Conservation (phyloP, 2,888 invertebrate genomes). For the Agrochola circellaris region DNA sequence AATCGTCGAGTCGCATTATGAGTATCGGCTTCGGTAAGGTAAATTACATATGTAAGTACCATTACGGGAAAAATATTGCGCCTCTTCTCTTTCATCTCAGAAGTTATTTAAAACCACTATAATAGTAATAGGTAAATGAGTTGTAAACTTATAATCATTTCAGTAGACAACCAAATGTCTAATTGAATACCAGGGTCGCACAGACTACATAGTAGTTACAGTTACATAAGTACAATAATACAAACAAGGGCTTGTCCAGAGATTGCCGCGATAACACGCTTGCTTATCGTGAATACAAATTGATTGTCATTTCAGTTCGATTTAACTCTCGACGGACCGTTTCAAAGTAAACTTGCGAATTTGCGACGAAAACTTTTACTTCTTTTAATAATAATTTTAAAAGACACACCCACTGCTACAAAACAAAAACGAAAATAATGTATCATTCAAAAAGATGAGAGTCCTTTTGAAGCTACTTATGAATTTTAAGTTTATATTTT, state of each 20-base stretch:
- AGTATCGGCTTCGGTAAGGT: conserved; percentile 68
- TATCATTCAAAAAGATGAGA: not conserved
- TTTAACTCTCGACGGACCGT: conserved; percentile 65
- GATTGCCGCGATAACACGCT: conserved; percentile 77
- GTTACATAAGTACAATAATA: conserved; percentile 22
- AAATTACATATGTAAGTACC: conserved; percentile 78
- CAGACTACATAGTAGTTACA: conserved; percentile 13
- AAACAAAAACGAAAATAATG: not conserved
- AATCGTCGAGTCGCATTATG: conserved; percentile 73
- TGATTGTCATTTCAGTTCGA: conserved; percentile 76
- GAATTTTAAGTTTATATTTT: not conserved
- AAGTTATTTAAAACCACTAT: conserved; percentile 26
- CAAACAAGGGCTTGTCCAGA: conserved; percentile 70
- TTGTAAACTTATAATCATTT: conserved; percentile 24
- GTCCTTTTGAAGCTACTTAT: not conserved
- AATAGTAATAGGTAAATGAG: conserved; percentile 4
- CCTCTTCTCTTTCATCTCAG: conserved; percentile 41
- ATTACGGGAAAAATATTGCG: conserved; percentile 68
- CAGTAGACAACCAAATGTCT: conserved; percentile 17
- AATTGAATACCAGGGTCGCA: conserved; percentile 24
- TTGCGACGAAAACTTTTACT: conserved; percentile 16
- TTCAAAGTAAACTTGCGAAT: conserved; percentile 39
- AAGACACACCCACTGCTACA: not conserved
- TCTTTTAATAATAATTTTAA: conserved; percentile 3
- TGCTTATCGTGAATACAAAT: conserved; percentile 82